These are phyloP conservation scores for Hydropotes inermis DNA, from an alignment of 2,113 vertebrate species.

Conservation along the genomic window DNA sequence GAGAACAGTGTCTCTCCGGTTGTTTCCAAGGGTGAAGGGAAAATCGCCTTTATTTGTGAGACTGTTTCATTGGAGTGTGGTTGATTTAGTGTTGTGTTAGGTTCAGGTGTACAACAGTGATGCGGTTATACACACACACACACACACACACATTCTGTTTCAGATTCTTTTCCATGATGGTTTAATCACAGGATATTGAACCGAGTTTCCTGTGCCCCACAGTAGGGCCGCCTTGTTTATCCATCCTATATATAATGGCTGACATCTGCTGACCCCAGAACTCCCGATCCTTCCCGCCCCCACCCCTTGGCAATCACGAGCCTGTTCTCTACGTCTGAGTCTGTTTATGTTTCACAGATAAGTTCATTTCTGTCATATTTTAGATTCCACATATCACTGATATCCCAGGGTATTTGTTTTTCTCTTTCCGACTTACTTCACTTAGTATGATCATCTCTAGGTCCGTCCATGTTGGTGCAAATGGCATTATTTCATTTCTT, in stretches of 20 bases:
- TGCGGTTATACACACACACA: not conserved
- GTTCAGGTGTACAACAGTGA: not conserved
- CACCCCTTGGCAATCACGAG: not conserved
- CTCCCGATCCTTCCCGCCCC: not conserved
- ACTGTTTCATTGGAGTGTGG: not conserved
- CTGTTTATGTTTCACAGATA: not conserved
- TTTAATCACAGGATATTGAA: no score
- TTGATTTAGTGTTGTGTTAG: fast-evolving
- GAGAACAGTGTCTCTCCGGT: not conserved
- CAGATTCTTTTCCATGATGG: not conserved
- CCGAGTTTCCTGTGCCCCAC: not conserved
- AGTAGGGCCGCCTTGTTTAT: not conserved
- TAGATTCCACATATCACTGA: not conserved
- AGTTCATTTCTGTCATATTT: not conserved
- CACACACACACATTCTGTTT: not conserved
- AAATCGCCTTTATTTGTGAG: fast-evolving
- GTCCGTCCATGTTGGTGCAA: not conserved
- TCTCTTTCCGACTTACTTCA: not conserved
- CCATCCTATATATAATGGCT: no score
- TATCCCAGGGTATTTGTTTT: not conserved
- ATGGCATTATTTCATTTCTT: not conserved
- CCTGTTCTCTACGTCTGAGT: not conserved
- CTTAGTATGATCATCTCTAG: not conserved
- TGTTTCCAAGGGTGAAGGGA: not conserved
- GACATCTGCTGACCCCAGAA: not conserved